phyloP scores from a whole-genome alignment of 2,888 invertebrate genomes.

The Eumerus sabulonum region DNA sequence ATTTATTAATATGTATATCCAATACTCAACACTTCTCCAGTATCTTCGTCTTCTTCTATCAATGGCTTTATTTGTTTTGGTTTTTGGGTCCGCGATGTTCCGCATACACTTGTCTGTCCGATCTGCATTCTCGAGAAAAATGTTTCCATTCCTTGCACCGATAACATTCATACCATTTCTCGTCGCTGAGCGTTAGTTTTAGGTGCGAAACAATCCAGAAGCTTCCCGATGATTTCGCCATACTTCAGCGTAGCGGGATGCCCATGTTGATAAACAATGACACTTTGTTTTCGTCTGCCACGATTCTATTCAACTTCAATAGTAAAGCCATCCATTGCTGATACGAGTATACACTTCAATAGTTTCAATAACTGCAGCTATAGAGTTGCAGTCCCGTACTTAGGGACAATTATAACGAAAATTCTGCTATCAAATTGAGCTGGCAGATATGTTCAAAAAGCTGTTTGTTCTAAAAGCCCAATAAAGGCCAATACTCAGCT shows the following conservation, averaged over 20 bases:
- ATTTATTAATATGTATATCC: neutral
- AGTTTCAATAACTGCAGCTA: neutral
- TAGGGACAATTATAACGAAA: too few relatives aligned
- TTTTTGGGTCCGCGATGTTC: neutral
- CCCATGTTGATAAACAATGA: slow-evolving; percentile 15
- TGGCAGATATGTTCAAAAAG: too few relatives aligned
- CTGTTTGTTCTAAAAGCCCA: too few relatives aligned
- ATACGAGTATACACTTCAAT: slow-evolving; percentile 8
- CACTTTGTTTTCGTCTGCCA: slow-evolving; percentile 13
- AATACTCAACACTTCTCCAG: neutral
- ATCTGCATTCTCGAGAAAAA: slow-evolving; percentile 1
- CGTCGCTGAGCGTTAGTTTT: slow-evolving; percentile 2
- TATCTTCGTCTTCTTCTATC: too few relatives aligned
- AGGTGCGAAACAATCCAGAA: slow-evolving; percentile 15
- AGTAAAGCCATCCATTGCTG: slow-evolving; percentile 5
- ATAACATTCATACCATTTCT: neutral
- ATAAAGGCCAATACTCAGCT: too few relatives aligned
- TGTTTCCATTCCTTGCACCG: slow-evolving; percentile 7
- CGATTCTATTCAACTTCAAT: slow-evolving; percentile 9
- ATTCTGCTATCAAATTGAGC: too few relatives aligned
- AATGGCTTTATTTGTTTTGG: neutral
- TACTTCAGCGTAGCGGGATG: slow-evolving; percentile 5
- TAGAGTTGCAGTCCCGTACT: too few relatives aligned
- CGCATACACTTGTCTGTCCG: too few relatives aligned
- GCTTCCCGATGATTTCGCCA: slow-evolving; percentile 1